Evolutionary conservation across 2,797 vertebrate species (phyloP), one percentile per base, ranked within the genome.

Genomic region (Aeoliscus strigatus): DNA sequence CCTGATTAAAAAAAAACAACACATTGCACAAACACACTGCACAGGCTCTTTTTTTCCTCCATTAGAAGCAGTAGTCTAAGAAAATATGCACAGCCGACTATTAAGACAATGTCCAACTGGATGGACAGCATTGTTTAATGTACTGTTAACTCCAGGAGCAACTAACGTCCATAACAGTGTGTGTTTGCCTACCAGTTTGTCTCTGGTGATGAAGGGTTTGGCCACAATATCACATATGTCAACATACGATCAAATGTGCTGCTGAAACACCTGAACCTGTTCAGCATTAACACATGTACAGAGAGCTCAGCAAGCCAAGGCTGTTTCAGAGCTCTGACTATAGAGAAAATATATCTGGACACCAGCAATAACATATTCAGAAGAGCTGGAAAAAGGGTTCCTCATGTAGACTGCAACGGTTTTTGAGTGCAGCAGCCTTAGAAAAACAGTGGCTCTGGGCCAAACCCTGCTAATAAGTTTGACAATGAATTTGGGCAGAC

Each of bases 341-440:
- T 46, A 38, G 68, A 72, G 73, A 80, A 81, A 84, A 81, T 81
- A 62, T 74, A 78, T 78, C 66, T 78, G 72, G 76, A 82, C 76
- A 80, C 70, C 57, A 83, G 64, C 52, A 44, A 70, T 80, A 85
- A 80, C 64, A 69, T 66, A 80, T 81, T 79, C 75, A 78, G 76
- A 73, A 60, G 47, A 70, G 66, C 66, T 34, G 64, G 82, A 77
- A 16, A 73, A 75, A 75, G 65, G 66, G 80, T 77, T 68, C 37
- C 60, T 64, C 55, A 6, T 74, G 66, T 55, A 68, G 75, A 56
- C 66, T 72, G 69, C 64, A 60, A 75, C 72, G 59, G 74, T 75
- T 73, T 78, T 60, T 26, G 61, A 78, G 72, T 75, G 72, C 65
- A 77, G 64, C 61, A 47, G 71, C 57, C 61, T 73, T 79, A 80